phyloP scores from a whole-genome alignment of 2,113 vertebrate genomes.

The Uria aalge region DNA sequence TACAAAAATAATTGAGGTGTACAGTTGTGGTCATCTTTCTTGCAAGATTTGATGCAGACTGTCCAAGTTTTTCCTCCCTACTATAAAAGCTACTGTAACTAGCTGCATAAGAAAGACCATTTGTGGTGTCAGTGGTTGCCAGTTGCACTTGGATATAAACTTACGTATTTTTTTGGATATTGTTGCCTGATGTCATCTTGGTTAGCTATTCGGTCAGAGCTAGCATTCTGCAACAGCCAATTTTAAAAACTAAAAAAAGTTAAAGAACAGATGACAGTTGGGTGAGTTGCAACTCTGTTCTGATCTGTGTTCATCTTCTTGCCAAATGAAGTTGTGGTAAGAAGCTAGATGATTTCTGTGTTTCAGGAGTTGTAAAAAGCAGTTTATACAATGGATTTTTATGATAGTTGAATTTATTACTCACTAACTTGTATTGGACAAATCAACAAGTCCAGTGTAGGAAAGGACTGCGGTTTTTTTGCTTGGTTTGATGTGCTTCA shows the following conservation, averaged over 20 bases:
- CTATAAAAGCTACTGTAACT: background rate
- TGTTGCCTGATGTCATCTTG: background rate
- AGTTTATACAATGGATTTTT: background rate
- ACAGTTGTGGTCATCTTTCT: background rate
- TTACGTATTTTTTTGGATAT: background rate
- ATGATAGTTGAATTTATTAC: background rate
- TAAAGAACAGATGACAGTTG: background rate
- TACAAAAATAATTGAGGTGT: background rate
- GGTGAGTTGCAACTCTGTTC: background rate
- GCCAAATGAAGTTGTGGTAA: background rate
- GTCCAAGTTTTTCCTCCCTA: background rate
- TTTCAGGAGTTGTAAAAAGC: background rate
- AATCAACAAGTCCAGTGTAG: background rate
- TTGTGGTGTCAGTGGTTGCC: background rate
- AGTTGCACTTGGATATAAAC: background rate
- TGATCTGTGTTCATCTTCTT: background rate
- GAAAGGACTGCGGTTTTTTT: background rate
- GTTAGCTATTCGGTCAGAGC: background rate
- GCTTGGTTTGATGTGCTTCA: conserved; percentile 25
- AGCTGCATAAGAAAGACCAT: background rate
- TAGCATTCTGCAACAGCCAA: background rate
- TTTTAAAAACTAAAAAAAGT: background rate
- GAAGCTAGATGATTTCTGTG: background rate
- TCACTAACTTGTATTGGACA: background rate
- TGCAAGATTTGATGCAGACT: background rate